phyloP scores from a whole-genome alignment of 1,140 invertebrate genomes.

The Drosophila subobscura region DNA sequence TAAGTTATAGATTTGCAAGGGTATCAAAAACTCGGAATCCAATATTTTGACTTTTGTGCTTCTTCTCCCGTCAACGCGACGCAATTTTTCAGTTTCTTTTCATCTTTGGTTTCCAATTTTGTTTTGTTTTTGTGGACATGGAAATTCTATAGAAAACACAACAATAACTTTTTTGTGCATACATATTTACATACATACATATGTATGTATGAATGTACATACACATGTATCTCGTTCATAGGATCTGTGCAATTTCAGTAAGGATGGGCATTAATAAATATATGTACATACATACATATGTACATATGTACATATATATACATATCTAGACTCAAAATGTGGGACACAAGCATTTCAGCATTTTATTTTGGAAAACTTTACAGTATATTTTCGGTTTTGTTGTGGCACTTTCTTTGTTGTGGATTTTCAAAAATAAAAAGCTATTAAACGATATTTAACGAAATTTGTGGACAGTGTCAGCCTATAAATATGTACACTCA shows the following conservation, averaged over 20 bases:
- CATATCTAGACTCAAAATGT: conserved; percentile 31
- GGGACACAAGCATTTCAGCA: conserved; percentile 59
- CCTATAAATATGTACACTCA: conserved; percentile 27
- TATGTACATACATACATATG: background rate
- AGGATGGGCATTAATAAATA: background rate
- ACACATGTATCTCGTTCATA: background rate
- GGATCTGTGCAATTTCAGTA: too few relatives aligned
- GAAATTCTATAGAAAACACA: conserved; percentile 41
- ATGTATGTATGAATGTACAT: conserved; percentile 55
- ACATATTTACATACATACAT: conserved; percentile 32
- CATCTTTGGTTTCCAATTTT: conserved; percentile 44
- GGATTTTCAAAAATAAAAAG: conserved; percentile 44
- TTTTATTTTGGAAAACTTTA: conserved; percentile 38
- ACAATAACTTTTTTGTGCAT: conserved; percentile 49
- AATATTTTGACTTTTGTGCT: conserved; percentile 35
- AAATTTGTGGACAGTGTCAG: background rate
- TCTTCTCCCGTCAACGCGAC: conserved; percentile 34
- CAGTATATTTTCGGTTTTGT: conserved; percentile 24
- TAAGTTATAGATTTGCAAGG: too few relatives aligned
- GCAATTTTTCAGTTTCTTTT: conserved; percentile 64
- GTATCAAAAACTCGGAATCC: too few relatives aligned
- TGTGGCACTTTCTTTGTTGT: conserved; percentile 18
- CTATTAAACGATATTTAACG: conserved; percentile 53
- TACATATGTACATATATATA: too few relatives aligned
- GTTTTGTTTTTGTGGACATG: conserved; percentile 46